Base-by-base conservation (phyloP, 2,797 vertebrate genomes). In the Oceanodroma leucorhoa region DNA sequence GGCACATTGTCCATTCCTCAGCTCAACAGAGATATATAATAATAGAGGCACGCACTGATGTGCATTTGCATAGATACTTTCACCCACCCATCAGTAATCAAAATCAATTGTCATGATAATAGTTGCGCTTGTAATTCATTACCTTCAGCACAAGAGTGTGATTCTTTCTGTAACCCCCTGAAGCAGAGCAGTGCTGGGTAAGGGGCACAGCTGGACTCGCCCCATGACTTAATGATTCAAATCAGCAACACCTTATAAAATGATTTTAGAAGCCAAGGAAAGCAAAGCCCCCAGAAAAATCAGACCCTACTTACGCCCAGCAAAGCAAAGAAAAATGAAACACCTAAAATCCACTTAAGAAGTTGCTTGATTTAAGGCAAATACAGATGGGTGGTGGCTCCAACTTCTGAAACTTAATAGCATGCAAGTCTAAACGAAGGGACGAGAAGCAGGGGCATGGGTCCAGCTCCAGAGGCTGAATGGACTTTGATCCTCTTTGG, bases 321-420 rank as follows among this genome's bases (percentile, higher is more conserved):
- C 64, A 95, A 82, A 51, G 45, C 38, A 67, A 89, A 83, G 43
- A 43, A 72, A 95, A 94, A 93, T 64, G 34, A 71, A 95, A 95
- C 72, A 70, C 75, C 51, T 72, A 46, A 72, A 84, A 83, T 34
- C 54, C 22, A 36, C 40, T 85, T 51, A 61, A 78, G 57, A 71
- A 65, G 30, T 36, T 41, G 11, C 45, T 91, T 83, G 62, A 79
- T 78, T 81, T 87, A 83, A 89, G 57, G 45, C 36, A 91, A 83
- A 76, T 22, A 27, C 34, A 79, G 61, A 75, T 45, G 14, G 5
- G 26, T 27, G 32, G 41, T 61, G 34, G 60, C 40, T 88, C 23
- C 11, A 1, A 53, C 19, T 83, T 78, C 38, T 66, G 40, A 30
- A 76, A 89, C 19, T 27, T 86, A 58, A 57, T 1, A 79, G 58